Evolutionary conservation across 2,113 vertebrate genomes (phyloP).

Genomic region (Gadus macrocephalus): DNA sequence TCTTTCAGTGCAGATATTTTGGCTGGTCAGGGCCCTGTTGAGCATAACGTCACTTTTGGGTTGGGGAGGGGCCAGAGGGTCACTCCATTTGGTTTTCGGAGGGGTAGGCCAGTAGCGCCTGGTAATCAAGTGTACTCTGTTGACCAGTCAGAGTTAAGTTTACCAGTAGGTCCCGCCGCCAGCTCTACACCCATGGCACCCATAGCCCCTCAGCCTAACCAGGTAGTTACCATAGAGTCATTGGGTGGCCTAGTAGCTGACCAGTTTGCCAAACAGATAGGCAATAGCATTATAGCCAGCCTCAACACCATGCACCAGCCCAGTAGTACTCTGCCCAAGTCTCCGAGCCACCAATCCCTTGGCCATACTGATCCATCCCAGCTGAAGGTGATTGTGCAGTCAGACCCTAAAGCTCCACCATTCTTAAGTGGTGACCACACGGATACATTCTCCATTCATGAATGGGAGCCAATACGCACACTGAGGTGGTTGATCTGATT

Average conservation of each 20-base stretch:
- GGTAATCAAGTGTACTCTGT: not conserved
- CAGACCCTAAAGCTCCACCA: not conserved
- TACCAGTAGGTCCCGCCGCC: too few species aligned
- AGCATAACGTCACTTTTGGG: too few species aligned
- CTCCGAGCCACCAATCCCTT: too few species aligned
- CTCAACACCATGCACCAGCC: not conserved
- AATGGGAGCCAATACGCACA: not conserved
- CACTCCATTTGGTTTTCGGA: too few species aligned
- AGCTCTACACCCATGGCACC: too few species aligned
- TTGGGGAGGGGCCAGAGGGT: too few species aligned
- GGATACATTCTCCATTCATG: slow-evolving; percentile 9
- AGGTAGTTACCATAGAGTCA: not conserved
- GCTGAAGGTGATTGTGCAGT: not conserved
- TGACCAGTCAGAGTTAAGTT: too few species aligned
- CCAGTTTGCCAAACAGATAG: not conserved
- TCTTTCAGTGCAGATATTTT: too few species aligned
- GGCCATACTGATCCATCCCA: not conserved
- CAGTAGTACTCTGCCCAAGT: too few species aligned
- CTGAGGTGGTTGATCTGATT: not conserved
- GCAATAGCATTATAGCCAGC: not conserved
- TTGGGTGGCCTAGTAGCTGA: not conserved
- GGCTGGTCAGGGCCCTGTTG: too few species aligned
- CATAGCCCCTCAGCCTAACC: not conserved
- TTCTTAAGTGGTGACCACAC: not conserved
- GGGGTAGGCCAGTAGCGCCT: too few species aligned